A percentile compares a stretch with the other conserved stretches of the same genome.
These are phyloP conservation scores for Chymomyza caudatula DNA, from an alignment of 2,888 invertebrate species.

Conservation along the genomic window DNA sequence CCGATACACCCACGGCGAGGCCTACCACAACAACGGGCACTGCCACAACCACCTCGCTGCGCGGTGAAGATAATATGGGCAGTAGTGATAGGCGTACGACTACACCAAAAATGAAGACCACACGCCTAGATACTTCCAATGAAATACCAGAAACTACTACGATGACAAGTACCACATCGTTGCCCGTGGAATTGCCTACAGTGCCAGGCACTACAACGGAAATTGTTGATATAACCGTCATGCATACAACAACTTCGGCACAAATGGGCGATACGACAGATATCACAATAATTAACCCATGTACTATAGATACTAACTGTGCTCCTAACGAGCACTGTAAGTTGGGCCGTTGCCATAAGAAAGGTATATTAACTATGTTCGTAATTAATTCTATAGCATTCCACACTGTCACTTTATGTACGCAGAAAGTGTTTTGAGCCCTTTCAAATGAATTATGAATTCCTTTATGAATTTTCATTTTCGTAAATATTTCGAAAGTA, in stretches of 20 bases:
- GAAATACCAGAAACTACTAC: conserved; percentile 63
- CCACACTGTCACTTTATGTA: not conserved
- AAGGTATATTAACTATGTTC: conserved; percentile 72
- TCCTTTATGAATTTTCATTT: conserved; percentile 4
- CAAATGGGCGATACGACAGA: conserved; percentile 61
- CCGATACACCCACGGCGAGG: conserved; percentile 62
- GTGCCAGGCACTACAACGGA: conserved; percentile 66
- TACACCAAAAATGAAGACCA: conserved; percentile 75
- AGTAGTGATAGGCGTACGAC: conserved; percentile 57
- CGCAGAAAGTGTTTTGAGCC: not conserved
- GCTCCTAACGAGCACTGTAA: conserved; percentile 81
- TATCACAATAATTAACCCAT: conserved; percentile 78
- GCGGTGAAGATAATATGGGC: conserved; percentile 51
- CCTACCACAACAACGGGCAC: conserved; percentile 36
- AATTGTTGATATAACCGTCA: conserved; percentile 45
- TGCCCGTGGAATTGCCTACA: conserved; percentile 57
- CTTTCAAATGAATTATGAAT: not conserved
- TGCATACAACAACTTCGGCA: conserved; percentile 50
- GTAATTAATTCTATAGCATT: not conserved
- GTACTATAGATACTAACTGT: conserved; percentile 82
- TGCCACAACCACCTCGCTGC: conserved; percentile 37
- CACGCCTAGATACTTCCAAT: conserved; percentile 76
- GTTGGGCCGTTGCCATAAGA: conserved; percentile 80
- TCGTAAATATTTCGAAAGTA: conserved; percentile 9
- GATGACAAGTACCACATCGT: conserved; percentile 40